A percentile compares a stretch with the other conserved stretches of the same genome.
Evolutionary conservation across 2,113 vertebrate genomes (phyloP).

Genomic region (Indri indri): DNA sequence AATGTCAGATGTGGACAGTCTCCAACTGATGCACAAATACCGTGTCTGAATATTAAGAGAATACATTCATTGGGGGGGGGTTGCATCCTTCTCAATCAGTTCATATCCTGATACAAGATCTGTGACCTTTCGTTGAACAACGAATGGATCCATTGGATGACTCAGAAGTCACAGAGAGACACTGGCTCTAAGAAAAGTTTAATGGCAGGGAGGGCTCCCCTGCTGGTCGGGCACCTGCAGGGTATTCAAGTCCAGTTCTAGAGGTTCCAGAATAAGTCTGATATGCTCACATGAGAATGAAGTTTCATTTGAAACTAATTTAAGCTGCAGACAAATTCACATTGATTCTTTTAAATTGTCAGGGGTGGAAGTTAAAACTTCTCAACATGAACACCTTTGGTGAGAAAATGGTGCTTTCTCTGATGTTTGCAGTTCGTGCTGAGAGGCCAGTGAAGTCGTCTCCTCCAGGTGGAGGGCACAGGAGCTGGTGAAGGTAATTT

Average conservation of each 20-base stretch:
- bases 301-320: conserved; percentile 70
- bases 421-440: background rate
- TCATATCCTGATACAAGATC: conserved; percentile 81
- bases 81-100: conserved; percentile 68
- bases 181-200: conserved; percentile 63
- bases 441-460: background rate
- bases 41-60: conserved; percentile 76
- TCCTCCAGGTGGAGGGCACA: background rate
- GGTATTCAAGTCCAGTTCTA: conserved; percentile 55
- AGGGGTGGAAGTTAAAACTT: background rate
- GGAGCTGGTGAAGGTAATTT: conserved; percentile 72
- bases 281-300: conserved; percentile 64
- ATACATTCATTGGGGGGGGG: conserved; percentile 80
- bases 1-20: conserved; percentile 73
- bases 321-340: conserved; percentile 75
- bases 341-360: conserved; percentile 52
- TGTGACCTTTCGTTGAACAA: conserved; percentile 74
- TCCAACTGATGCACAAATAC: conserved; percentile 74
- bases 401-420: background rate
- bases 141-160: conserved; percentile 64
- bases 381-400: background rate
- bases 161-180: conserved; percentile 58
- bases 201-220: conserved; percentile 26
- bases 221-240: conserved; percentile 45
- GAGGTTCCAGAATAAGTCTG: conserved; percentile 52